Evolutionary conservation across 2,888 invertebrate genomes (phyloP).

Genomic region (Limnephilus auricula): DNA sequence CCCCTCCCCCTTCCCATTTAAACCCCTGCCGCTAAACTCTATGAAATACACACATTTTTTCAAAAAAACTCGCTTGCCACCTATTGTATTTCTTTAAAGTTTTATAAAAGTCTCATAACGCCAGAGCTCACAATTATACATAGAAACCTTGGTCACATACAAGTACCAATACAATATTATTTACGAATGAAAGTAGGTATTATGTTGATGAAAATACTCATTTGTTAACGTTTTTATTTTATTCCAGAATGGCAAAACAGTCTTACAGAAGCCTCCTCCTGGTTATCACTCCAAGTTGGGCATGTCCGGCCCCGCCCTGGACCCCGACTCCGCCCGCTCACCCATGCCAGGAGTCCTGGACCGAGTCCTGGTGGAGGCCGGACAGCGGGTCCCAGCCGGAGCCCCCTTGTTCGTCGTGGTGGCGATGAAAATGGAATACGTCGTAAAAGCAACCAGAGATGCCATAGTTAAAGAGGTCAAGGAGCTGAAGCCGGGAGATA

Average conservation of each 20-base stretch:
- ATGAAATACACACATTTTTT: no score
- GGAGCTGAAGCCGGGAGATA: constrained; percentile 86
- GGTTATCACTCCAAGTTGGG: constrained; percentile 77
- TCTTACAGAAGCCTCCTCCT: constrained; percentile 80
- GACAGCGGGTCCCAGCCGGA: constrained; percentile 88
- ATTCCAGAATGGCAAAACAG: constrained; percentile 82
- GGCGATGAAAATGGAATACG: constrained; percentile 99
- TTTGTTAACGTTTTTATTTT: background rate
- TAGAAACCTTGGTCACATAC: no score
- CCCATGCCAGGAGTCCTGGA: constrained; percentile 99
- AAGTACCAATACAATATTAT: no score
- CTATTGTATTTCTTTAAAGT: no score
- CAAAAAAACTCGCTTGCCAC: no score
- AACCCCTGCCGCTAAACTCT: no score
- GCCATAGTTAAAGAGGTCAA: constrained; percentile 86
- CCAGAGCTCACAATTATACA: no score
- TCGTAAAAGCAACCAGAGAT: constrained; percentile 89
- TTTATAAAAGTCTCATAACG: no score
- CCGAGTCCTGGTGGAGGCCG: constrained; percentile 89
- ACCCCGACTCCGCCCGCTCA: constrained; percentile 80
- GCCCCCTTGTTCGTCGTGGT: constrained; percentile 95
- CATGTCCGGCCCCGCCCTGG: constrained; percentile 70
- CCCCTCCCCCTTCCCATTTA: no score
- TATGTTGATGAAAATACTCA: no score
- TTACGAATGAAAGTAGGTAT: no score